These are phyloP conservation scores for Heterodera carotae DNA, from an alignment of 1,140 invertebrate species.

Conservation along the genomic window DNA sequence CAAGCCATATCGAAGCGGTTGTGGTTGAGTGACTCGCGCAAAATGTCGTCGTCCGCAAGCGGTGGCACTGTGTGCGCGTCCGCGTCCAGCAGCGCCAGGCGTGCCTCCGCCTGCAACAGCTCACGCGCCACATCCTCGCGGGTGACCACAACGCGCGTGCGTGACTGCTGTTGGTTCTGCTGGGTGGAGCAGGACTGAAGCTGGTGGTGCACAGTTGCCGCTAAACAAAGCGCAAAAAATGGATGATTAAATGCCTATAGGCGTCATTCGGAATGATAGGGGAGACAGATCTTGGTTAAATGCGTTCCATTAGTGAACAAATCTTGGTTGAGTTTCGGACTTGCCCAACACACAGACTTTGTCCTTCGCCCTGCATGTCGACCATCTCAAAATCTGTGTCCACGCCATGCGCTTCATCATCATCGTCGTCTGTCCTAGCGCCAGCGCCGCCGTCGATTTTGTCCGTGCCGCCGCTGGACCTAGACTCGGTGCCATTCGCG, in stretches of 20 bases:
- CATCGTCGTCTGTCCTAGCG: not conserved
- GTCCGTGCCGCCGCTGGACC: no score
- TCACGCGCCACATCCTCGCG: slow-evolving; percentile 39
- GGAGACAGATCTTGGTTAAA: no score
- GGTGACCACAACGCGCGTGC: slow-evolving; percentile 33
- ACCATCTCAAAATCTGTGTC: not conserved
- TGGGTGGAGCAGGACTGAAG: no score
- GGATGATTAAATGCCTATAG: no score
- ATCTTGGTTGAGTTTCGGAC: no score
- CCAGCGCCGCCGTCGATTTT: not conserved
- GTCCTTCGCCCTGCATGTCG: not conserved
- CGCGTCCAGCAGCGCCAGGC: slow-evolving; percentile 41
- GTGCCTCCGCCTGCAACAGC: slow-evolving; percentile 43
- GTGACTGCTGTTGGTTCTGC: not conserved
- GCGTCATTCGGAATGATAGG: no score
- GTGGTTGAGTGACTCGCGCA: slow-evolving; percentile 44
- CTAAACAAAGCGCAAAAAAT: no score
- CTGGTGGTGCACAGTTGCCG: no score
- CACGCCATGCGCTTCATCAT: not conserved
- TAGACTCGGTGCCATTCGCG: no score
- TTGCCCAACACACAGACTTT: not conserved
- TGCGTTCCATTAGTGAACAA: no score
- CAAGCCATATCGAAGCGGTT: slow-evolving; percentile 54
- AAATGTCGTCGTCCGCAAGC: slow-evolving; percentile 36
- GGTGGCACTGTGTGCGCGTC: slow-evolving; percentile 36